Conservation (phyloP, 2,797 vertebrate species). For the Gadopsis bispinosus region DNA sequence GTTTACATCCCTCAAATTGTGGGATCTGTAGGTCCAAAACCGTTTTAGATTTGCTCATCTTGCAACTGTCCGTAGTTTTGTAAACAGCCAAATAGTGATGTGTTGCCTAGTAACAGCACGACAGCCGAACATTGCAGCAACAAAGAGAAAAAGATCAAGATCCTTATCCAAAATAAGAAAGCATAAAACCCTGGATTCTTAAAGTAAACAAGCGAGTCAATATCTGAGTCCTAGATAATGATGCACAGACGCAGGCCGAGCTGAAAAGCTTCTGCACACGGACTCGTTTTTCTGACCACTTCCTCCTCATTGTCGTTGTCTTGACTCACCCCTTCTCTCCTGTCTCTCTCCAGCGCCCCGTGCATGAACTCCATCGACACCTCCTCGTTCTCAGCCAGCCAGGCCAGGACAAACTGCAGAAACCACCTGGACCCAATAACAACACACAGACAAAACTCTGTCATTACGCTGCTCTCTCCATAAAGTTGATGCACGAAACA, state of each 20-base stretch:
- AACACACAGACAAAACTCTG: conserved; percentile 4
- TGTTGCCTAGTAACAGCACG: conserved; percentile 24
- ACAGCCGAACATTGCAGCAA: not conserved
- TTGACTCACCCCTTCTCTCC: conserved; percentile 93
- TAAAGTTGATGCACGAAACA: not conserved
- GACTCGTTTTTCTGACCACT: not conserved
- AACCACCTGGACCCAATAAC: conserved; percentile 89
- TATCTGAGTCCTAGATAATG: not conserved
- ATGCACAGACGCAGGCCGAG: not conserved
- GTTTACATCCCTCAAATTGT: not conserved
- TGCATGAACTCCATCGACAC: conserved; percentile 97
- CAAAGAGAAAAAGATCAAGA: not conserved
- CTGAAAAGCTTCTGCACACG: not conserved
- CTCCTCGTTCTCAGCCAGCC: conserved; percentile 97
- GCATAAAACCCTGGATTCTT: not conserved
- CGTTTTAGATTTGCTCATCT: not conserved
- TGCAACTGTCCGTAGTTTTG: not conserved
- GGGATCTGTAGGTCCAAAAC: not conserved
- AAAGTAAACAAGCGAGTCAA: not conserved
- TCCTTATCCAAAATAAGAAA: not conserved
- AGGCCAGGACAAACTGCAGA: conserved; percentile 94
- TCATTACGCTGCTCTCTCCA: too few relatives aligned
- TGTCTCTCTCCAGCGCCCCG: conserved; percentile 97
- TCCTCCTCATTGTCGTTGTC: rapidly evolving
- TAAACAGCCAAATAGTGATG: not conserved